A percentile compares a stretch with the other conserved stretches of the same genome.
Conservation (phyloP, 2,113 vertebrate species). For the Lethenteron reissneri region DNA sequence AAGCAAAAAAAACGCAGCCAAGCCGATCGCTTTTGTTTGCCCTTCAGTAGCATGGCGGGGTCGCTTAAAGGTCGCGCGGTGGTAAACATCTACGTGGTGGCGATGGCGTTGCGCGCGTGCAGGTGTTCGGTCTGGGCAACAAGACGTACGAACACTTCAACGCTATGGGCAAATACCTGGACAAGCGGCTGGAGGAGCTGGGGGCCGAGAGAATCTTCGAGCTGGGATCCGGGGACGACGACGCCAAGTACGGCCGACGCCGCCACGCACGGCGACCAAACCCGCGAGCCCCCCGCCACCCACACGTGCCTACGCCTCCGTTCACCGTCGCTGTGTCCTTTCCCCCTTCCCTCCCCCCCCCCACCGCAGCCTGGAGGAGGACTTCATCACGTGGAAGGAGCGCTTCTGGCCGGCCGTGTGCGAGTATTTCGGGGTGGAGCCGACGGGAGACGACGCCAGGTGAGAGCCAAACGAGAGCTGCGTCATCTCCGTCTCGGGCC, state of each 20-base stretch:
- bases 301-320: background rate
- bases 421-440: slow-evolving; percentile 83
- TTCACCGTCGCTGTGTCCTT: background rate
- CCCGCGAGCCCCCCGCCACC: background rate
- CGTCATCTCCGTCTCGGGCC: no score
- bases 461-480: slow-evolving; percentile 14
- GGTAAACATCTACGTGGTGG: no score
- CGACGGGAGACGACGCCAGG: slow-evolving; percentile 88
- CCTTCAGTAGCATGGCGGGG: no score
- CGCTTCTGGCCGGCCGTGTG: slow-evolving; percentile 96
- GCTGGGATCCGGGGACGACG: slow-evolving; percentile 68
- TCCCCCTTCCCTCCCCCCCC: background rate
- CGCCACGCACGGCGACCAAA: no score
- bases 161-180: slow-evolving; percentile 81
- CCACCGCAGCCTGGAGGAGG: slow-evolving; percentile 50
- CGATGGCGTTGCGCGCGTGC: slow-evolving; percentile 6
- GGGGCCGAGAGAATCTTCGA: slow-evolving; percentile 74
- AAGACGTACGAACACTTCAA: slow-evolving; percentile 97
- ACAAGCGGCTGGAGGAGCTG: slow-evolving; percentile 64
- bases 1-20: no score
- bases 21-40: no score
- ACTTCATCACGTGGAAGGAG: slow-evolving; percentile 88
- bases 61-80: no score
- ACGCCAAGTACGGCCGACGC: slow-evolving; percentile 57
- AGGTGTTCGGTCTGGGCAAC: slow-evolving; percentile 90